Percentiles rank a stretch among this genome's conserved stretches.
Conservation (phyloP, 1,140 invertebrate genomes). For the Sitophilus oryzae region DNA sequence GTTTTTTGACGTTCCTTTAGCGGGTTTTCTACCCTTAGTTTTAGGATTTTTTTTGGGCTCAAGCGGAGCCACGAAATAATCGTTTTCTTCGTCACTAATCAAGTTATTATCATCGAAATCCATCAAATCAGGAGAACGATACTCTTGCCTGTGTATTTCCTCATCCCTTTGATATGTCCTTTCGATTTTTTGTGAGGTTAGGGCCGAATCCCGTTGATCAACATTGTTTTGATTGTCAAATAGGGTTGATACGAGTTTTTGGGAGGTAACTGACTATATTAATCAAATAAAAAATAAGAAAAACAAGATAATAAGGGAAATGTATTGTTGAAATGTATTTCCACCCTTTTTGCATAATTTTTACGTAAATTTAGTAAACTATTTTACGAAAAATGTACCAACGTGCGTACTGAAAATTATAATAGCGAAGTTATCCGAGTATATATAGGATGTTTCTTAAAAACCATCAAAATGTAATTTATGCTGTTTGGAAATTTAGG, state of each 20-base stretch:
- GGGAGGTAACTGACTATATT: slow-evolving; percentile 9
- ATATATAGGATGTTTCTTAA: no score
- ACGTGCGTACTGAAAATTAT: no score
- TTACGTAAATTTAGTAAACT: no score
- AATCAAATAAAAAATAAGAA: slow-evolving; percentile 2
- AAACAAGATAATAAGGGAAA: no score
- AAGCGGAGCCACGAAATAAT: no score
- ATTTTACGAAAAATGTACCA: no score
- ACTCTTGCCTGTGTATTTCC: no score
- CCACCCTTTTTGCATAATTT: no score
- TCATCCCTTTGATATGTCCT: slow-evolving; percentile 4
- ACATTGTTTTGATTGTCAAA: background rate
- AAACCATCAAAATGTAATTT: no score
- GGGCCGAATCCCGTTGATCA: background rate
- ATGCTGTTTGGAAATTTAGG: no score
- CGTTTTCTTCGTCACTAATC: background rate
- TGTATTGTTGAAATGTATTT: no score
- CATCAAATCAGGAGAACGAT: background rate
- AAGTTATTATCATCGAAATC: background rate
- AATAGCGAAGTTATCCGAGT: no score
- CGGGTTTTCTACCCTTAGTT: slow-evolving; percentile 5
- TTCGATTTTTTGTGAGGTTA: background rate
- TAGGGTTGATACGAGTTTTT: slow-evolving; percentile 5
- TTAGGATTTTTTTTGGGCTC: slow-evolving; percentile 2
- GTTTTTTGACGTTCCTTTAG: background rate